phyloP scores from a whole-genome alignment of 2,113 vertebrate species.

The Oxyruncus cristatus region DNA sequence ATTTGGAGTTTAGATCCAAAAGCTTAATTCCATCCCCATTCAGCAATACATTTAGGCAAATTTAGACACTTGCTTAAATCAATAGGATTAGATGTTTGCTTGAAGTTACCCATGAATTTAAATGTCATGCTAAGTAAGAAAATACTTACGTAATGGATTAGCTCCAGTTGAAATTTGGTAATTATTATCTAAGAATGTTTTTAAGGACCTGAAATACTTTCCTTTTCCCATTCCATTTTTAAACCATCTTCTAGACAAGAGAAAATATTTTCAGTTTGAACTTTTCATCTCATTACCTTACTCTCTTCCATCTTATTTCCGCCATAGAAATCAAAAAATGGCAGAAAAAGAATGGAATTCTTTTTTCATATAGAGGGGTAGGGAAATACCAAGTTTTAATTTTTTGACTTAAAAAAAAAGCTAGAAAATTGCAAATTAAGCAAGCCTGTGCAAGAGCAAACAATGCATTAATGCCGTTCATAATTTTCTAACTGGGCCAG shows the following conservation, averaged over 20 bases:
- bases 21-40: constrained; percentile 9
- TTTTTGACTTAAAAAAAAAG: background rate
- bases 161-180: background rate
- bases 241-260: background rate
- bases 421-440: background rate
- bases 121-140: constrained; percentile 12
- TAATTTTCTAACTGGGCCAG: background rate
- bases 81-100: constrained; percentile 42
- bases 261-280: background rate
- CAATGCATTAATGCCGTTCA: background rate
- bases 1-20: constrained; percentile 28
- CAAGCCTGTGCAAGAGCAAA: background rate
- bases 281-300: background rate
- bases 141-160: constrained; percentile 10
- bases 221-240: background rate
- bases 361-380: background rate
- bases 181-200: background rate
- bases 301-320: background rate
- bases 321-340: background rate
- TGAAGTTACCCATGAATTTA: constrained; percentile 25
- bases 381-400: background rate
- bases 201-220: background rate
- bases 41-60: background rate
- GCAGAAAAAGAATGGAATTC: background rate
- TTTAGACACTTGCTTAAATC: constrained; percentile 20